Conservation (phyloP, 2,797 vertebrate species). For the Danionella dracula region DNA sequence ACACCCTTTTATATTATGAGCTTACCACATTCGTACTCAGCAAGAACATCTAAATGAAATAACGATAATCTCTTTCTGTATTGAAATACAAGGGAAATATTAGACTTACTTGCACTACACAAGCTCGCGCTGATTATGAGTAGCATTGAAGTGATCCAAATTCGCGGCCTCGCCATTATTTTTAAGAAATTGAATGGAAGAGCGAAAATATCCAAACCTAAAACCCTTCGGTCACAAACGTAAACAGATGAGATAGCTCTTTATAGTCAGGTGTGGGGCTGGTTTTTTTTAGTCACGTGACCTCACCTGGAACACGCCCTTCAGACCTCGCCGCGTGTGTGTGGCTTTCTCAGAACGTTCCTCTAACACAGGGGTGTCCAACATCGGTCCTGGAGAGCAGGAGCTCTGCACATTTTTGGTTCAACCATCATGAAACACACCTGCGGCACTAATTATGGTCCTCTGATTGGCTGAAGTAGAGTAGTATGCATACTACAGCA, state of each 20-base stretch:
- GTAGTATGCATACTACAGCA: no score
- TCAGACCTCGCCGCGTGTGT: background rate
- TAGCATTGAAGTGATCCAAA: background rate
- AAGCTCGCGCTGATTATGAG: background rate
- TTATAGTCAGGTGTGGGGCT: background rate
- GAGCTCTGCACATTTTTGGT: no score
- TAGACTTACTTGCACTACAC: constrained; percentile 12
- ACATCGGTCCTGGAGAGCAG: no score
- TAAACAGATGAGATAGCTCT: background rate
- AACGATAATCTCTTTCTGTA: background rate
- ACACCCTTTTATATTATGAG: no score
- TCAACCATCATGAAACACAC: no score
- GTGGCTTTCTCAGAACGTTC: no score
- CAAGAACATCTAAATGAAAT: no score
- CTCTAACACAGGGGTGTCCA: no score
- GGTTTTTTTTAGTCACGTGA: background rate
- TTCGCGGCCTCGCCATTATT: background rate
- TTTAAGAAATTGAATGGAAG: background rate
- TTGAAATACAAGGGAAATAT: background rate
- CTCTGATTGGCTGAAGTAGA: no score
- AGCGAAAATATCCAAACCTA: background rate
- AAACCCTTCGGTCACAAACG: fast-evolving
- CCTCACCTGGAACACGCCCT: background rate
- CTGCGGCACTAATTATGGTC: no score
- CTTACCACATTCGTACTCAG: no score